Conservation (phyloP, 2,888 invertebrate genomes). For the Nymphalis c-album region DNA sequence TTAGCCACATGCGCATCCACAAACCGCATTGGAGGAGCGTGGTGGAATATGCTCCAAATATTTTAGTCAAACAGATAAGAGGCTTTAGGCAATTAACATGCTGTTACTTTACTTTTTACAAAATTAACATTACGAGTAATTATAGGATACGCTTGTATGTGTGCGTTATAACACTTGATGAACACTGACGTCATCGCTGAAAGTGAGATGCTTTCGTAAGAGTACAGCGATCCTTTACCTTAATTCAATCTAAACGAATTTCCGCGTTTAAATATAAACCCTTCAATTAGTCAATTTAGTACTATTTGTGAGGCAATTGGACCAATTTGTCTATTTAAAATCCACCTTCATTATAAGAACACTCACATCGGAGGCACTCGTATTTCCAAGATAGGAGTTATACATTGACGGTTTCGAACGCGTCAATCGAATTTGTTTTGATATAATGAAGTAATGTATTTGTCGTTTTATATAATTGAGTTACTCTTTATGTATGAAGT, state of each 20-base stretch:
- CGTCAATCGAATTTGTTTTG: too few species aligned
- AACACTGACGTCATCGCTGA: too few species aligned
- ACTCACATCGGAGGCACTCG: neutral
- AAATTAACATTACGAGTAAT: too few species aligned
- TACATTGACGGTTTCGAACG: neutral
- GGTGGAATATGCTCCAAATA: too few species aligned
- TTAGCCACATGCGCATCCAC: too few species aligned
- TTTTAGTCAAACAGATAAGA: too few species aligned
- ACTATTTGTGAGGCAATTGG: slow-evolving; percentile 56
- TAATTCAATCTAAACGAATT: slow-evolving; percentile 42
- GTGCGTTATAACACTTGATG: too few species aligned
- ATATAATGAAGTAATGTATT: slow-evolving; percentile 3
- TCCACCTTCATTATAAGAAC: neutral
- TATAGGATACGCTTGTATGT: too few species aligned
- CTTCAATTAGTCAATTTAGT: slow-evolving; percentile 62
- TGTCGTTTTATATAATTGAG: too few species aligned
- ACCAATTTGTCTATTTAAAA: slow-evolving; percentile 48
- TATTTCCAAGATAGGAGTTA: neutral
- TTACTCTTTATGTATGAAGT: neutral
- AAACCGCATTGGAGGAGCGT: too few species aligned
- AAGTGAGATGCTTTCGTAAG: neutral
- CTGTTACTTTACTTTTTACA: too few species aligned
- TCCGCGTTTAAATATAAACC: slow-evolving; percentile 63
- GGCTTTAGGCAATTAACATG: too few species aligned
- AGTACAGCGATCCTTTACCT: slow-evolving; percentile 11